Percentiles rank a stretch among this genome's conserved stretches.
phyloP scores from a whole-genome alignment of 2,797 vertebrate species.

The Protonibea diacanthus region DNA sequence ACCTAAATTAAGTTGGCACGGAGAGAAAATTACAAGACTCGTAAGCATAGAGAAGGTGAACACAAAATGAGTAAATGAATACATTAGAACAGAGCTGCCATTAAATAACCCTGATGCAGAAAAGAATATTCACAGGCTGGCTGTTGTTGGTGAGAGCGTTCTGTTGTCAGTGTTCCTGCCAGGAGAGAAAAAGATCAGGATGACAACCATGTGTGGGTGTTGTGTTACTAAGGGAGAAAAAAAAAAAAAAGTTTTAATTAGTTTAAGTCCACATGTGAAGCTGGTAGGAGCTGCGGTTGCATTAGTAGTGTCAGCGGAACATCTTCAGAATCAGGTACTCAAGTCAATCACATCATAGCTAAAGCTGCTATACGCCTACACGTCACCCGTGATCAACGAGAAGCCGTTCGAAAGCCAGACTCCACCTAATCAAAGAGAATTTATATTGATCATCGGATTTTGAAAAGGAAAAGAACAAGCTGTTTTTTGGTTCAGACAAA shows the following conservation, averaged over 20 bases:
- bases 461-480: too few species aligned
- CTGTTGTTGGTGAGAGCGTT: not conserved
- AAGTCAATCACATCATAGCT: not conserved
- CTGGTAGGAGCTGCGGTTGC: not conserved
- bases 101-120: not conserved
- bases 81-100: slow-evolving; percentile 6
- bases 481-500: not conserved
- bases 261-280: not conserved
- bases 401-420: not conserved
- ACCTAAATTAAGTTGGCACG: not conserved
- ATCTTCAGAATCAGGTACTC: not conserved
- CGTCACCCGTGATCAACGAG: not conserved
- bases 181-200: slow-evolving; percentile 22
- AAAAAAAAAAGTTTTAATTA: slow-evolving; percentile 32
- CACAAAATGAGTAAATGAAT: not conserved
- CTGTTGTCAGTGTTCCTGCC: not conserved
- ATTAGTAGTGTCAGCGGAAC: not conserved
- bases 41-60: not conserved
- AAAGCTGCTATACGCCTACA: not conserved
- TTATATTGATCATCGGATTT: not conserved
- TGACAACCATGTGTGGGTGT: slow-evolving; percentile 12
- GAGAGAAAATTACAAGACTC: not conserved
- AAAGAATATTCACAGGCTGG: slow-evolving; percentile 3
- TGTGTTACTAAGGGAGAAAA: slow-evolving; percentile 8
- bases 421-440: not conserved